Evolutionary conservation across 2,888 invertebrate species (phyloP), one percentile per base, ranked within the genome.

Genomic region (Tachina fera): DNA sequence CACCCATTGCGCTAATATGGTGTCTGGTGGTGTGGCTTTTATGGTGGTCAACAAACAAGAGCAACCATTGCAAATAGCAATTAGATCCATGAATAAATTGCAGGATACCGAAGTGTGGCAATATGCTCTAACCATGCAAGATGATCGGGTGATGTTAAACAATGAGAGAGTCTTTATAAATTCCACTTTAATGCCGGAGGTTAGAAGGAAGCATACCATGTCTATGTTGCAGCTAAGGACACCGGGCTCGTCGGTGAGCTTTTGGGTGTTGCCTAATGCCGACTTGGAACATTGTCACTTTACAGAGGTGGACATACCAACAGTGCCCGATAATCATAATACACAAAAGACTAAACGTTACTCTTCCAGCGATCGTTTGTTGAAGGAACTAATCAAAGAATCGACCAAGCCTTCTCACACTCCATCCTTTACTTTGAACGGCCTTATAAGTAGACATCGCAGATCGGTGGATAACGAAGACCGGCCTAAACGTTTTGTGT

Each of bases 1-100:
- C 89, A 95, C 96, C 0, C 97, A 97, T 90, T 98, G 97, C 91
- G 95, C 96, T 31, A 95, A 94, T 89, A 93, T 95, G 63, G 95
- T 95, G n/a, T 94, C 94, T 47, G 96, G 96, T 0, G 96, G 96
- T 0, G 91, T 96, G 49, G 95, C 96, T 0, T 91, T 97, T 63
- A 95, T 96, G 91, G 95, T 95, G 60, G 94, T 95, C 11, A 97
- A 97, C 91, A 93, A 95, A 89, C 94, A 94, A 13, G 94, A 94
- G 0, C 93, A 93, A 71, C 93, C 94, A 0, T 93, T 94, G 0
- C 94, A 94, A 16, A 93, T 95, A 68, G 94, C 94, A 0, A 89
- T 96, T 1, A 94, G 94, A 83, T 89, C 94, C 49, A 88, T 93
- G 0, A 92, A 91, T 63, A 92, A 91, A 82, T 93, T 94, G 61